Conservation (phyloP, 2,797 vertebrate species). For the Orestias chungarensis region DNA sequence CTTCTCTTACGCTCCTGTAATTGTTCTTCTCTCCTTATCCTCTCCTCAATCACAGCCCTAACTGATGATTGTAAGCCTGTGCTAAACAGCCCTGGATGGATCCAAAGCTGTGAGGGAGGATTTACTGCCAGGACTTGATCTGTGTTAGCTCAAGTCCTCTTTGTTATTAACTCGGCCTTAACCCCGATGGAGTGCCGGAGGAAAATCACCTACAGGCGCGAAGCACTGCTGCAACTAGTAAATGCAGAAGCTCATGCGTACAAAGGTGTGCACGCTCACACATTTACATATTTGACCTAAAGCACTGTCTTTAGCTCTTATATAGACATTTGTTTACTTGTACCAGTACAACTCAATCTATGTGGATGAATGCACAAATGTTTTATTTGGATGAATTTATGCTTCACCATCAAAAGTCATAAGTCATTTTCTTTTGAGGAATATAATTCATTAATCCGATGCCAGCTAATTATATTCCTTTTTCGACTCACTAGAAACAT, state of each 20-base stretch:
- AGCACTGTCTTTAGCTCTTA: conserved; percentile 16
- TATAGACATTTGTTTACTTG: conserved; percentile 44
- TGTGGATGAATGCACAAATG: conserved; percentile 32
- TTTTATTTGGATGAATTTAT: conserved; percentile 14
- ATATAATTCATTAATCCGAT: not conserved
- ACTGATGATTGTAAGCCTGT: conserved; percentile 70
- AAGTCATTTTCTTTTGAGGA: too few relatives aligned
- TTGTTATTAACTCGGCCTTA: conserved; percentile 57
- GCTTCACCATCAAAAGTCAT: too few relatives aligned
- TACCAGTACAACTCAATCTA: conserved; percentile 29
- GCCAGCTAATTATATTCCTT: not conserved
- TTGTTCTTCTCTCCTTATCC: conserved; percentile 61
- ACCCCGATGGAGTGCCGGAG: conserved; percentile 53
- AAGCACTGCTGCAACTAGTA: conserved; percentile 45
- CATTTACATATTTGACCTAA: conserved; percentile 6
- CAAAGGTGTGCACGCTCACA: conserved; percentile 25
- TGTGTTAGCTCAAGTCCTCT: conserved; percentile 47
- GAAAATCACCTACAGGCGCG: conserved; percentile 48
- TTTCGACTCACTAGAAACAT: not conserved
- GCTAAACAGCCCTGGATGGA: conserved; percentile 70
- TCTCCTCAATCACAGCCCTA: conserved; percentile 67
- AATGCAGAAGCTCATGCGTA: conserved; percentile 42
- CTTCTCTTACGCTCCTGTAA: conserved; percentile 71
- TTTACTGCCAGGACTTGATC: conserved; percentile 71
- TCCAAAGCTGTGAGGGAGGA: conserved; percentile 69